Evolutionary conservation across 2,888 invertebrate genomes (phyloP).

Genomic region (Epinotia bilunana): DNA sequence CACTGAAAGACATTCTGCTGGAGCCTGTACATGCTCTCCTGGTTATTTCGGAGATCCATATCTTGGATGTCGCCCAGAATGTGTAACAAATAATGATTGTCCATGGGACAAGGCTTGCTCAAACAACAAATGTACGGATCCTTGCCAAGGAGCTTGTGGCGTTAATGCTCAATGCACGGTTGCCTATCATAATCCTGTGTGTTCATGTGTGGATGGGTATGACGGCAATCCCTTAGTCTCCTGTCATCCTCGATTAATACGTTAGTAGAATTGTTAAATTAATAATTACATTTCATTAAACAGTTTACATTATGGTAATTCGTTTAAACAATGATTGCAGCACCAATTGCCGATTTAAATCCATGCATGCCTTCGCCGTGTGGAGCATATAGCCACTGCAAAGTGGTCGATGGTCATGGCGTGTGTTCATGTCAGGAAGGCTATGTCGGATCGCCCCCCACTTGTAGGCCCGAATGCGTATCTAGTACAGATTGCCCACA

Average conservation of each 20-base stretch:
- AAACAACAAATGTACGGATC: conserved; percentile 93
- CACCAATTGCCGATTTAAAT: conserved; percentile 77
- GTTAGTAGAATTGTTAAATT: conserved; percentile 64
- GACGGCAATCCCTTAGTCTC: conserved; percentile 89
- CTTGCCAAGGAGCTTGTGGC: conserved; percentile 93
- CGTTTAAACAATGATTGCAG: conserved; percentile 60
- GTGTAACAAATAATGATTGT: conserved; percentile 93
- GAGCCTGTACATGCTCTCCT: conserved; percentile 91
- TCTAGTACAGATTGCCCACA: conserved; percentile 90
- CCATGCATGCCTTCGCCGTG: conserved; percentile 91
- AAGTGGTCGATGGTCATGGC: conserved; percentile 88
- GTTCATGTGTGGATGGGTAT: conserved; percentile 90
- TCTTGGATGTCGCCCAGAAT: conserved; percentile 93
- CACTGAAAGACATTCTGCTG: conserved; percentile 92
- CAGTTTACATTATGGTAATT: neutral
- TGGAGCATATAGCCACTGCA: conserved; percentile 91
- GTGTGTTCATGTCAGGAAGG: conserved; percentile 91
- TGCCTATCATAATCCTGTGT: conserved; percentile 92
- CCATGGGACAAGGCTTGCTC: conserved; percentile 90
- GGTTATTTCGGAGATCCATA: conserved; percentile 95
- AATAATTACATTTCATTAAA: neutral
- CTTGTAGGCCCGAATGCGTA: conserved; percentile 90
- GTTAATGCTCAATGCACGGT: conserved; percentile 91
- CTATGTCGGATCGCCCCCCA: conserved; percentile 90
- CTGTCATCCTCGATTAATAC: conserved; percentile 78